Evolutionary conservation across 2,888 invertebrate species (phyloP), one percentile per base, ranked within the genome.

Genomic region (Caenorhabditis sp.): DNA sequence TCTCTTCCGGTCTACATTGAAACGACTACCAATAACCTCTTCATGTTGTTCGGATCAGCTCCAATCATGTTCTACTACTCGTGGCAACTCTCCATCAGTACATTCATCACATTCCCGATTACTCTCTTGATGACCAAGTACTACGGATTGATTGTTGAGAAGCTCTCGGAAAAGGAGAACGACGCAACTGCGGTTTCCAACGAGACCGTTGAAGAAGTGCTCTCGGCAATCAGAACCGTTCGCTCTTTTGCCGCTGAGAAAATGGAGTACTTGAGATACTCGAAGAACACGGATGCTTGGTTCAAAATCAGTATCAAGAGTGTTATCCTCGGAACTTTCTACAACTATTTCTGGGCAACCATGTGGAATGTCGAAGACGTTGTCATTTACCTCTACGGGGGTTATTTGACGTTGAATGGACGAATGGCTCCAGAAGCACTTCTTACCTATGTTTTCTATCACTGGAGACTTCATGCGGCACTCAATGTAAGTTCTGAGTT

Each of bases 41-140:
- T 82, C 68, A 79, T 68, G 49, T 49, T 82, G 2, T 73, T 59
- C 49, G 82, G 82, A 12, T 59, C 79, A 6, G 72, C 74, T 19
- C 82, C 82, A 16, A 82, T 82, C 49, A 82, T 82, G 82, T 69
- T 82, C 28, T 82, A 77, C 41, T 82, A 79, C 56, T 82, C 82
- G 28, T 82, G 82, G 82, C 82, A 82, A 19, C 51, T 82, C 8
- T 70, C 82, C 3, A 64, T 82, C 56, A 70, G 69, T 44, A 77
- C 77, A 1, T 82, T 82, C 49, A 79, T 82, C 58, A 79, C 76
- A 4, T 77, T 82, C 49, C 82, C 82, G 35, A 74, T 82, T 26
- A 73, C 74, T 44, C 56, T 74, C 4, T 12, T 82, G 19, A 69
- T 76, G 58, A 79, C 81, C 35, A 80, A 81, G 26, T 69, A 68